Base-by-base conservation (phyloP, 2,888 invertebrate species). In the Sthenelais limicola region DNA sequence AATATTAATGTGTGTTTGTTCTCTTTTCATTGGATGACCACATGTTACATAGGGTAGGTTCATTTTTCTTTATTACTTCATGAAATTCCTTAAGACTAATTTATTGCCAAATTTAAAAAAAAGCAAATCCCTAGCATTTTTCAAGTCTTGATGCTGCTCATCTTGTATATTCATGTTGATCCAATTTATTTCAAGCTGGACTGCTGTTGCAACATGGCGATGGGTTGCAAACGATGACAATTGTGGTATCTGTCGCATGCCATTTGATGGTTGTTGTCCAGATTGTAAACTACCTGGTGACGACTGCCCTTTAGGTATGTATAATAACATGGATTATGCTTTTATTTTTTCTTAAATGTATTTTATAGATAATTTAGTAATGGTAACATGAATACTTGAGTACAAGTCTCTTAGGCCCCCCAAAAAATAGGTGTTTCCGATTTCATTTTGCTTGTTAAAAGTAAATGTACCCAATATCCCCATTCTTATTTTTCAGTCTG, bases 201-300 rank as follows among this genome's bases (percentile, higher is more conserved):
- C 76, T 28, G 79, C 79, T 30, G 97, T 98, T 76, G 98, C 98
- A 81, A 94, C 95, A 86, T 99, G 99, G 99, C 93, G 95, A 86
- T 99, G 98, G 98, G 93, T 97, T 80, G 98, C 98, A 30, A 98
- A 98, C 89, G 98, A 98, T 90, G 98, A 99, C 88, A 98, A 96
- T 73, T 88, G 88, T 81, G 98, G 99, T 74, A 99, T 99, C 86
- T 99, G 99, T 90, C 94, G 98, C 76, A 96, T 98, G 94, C 94
- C 98, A 66, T 99, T 99, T 90, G 98, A 99, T 89, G 96, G 95
- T 82, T 97, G 97, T 87, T 98, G 98, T 86, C 96, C 97, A 1
- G 98, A 98, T 89, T 98, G 98, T 89, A 96, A 96, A 89, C 90
- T 96, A 78, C 98, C 98, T 28, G 98, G 98, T 68, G 98, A 98